Base-by-base conservation (phyloP, 2,113 vertebrate species). In the Miniopterus natalensis region DNA sequence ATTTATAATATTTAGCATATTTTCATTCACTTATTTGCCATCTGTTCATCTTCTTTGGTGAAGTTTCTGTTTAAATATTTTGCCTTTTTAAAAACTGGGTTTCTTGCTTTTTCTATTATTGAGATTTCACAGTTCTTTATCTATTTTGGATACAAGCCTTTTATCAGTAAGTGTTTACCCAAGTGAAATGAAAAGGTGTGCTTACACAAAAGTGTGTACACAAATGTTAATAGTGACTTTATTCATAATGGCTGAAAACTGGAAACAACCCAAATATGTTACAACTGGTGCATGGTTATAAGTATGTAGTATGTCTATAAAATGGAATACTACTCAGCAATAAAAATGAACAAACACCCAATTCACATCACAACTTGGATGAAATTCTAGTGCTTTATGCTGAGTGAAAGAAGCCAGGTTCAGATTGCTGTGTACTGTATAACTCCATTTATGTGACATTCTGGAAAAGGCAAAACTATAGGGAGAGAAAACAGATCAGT, bases 111-210 rank as follows among this genome's bases (percentile, higher is more conserved):
- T 61, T 23, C 47, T 77, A 40, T 65, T 92, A 85, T 31, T 75
- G 84, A 77, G 31, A 83, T 96, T 93, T 88, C 29, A 66, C 47
- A 61, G 27, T 83, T 95, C 61, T 87, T 96, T 84, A 79, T 66
- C 40, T 61, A 73, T 49, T 88, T 18, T 57, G 5, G 23, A 14
- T 86, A 63, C 6, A 89, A 86, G 45, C 8, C 45, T 92, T 92
- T 92, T 83, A 79, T 75, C 74, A 84, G n/a, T 88, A 59, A 88
- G 13, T 85, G 75, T 91, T 92, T 91, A 92, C 14, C 36, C 31
- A 88, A 90, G 59, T 81, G 10, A 94, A 89, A 73, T 84, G 51
- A 92, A 95, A 92, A 84, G 53, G 88, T 75, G 55, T 55, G 29
- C 75, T 84, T 57, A 49, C 45, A 51, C 15, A 94, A 94, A 97